These are phyloP conservation scores for Myiozetetes cayanensis DNA, from an alignment of 2,113 vertebrate genomes.

Conservation along the genomic window DNA sequence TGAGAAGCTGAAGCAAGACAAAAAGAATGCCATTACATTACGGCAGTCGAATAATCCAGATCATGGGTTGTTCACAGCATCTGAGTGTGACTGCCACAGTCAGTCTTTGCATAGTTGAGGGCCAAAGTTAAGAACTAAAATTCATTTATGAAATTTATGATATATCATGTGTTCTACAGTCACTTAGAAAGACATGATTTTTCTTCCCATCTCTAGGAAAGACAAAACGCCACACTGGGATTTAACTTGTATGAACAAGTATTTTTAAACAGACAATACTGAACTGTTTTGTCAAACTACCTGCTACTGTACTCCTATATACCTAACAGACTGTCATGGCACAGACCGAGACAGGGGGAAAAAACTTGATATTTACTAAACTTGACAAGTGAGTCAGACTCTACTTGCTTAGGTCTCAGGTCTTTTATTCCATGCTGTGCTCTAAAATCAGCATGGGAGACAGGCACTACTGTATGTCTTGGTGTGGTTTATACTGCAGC, in stretches of 20 bases:
- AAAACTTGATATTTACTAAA: background rate
- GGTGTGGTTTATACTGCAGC: background rate
- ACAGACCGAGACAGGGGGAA: background rate
- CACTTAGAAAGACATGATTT: background rate
- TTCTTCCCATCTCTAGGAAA: background rate
- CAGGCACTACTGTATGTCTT: background rate
- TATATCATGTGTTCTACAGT: background rate
- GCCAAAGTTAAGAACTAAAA: background rate
- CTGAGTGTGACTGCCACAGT: background rate
- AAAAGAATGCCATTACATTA: background rate
- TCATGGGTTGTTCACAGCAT: background rate
- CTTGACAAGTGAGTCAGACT: slow-evolving; percentile 2
- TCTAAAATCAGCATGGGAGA: background rate
- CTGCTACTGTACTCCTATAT: background rate
- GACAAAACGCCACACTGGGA: background rate
- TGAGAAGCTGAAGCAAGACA: background rate
- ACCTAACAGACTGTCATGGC: background rate
- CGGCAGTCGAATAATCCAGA: background rate
- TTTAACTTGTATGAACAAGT: background rate
- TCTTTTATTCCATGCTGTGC: background rate
- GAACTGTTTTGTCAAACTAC: background rate
- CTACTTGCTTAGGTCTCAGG: background rate
- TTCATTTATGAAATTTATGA: background rate
- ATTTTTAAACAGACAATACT: background rate
- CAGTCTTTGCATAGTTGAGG: background rate